Percentiles rank a stretch among this genome's conserved stretches.
These are phyloP conservation scores for Myathropa florea DNA, from an alignment of 2,888 invertebrate species.

Conservation along the genomic window DNA sequence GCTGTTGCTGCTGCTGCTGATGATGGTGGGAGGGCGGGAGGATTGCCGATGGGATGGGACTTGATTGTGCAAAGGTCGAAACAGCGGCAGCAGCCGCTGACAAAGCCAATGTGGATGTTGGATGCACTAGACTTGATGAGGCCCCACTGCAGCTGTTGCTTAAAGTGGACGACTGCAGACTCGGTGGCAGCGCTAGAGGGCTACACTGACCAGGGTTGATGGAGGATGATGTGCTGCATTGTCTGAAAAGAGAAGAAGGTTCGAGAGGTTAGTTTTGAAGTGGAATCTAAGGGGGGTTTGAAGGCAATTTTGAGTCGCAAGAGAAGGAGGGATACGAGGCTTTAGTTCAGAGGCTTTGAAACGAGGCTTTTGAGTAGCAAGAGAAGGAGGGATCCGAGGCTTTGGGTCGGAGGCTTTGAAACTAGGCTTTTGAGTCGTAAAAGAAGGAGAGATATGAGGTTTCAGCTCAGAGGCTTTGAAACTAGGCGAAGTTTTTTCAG, in stretches of 20 bases:
- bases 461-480: too few relatives aligned
- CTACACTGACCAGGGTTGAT: conserved; percentile 76
- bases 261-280: background rate
- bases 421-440: too few relatives aligned
- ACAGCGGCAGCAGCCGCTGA: conserved; percentile 52
- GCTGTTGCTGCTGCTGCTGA: conserved; percentile 70
- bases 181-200: conserved; percentile 78
- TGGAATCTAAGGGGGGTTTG: background rate
- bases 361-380: too few relatives aligned
- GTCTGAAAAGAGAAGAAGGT: conserved; percentile 36
- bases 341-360: too few relatives aligned
- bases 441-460: too few relatives aligned
- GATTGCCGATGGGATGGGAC: conserved; percentile 51
- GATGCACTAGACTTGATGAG: conserved; percentile 65
- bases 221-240: conserved; percentile 55
- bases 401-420: too few relatives aligned
- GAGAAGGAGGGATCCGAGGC: too few relatives aligned
- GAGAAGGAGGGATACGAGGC: background rate
- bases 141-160: conserved; percentile 73
- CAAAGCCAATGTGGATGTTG: conserved; percentile 70
- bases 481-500: too few relatives aligned
- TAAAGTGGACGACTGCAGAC: conserved; percentile 76
- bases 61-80: conserved; percentile 65
- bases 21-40: conserved; percentile 52
- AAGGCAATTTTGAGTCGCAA: too few relatives aligned